phyloP scores from a whole-genome alignment of 2,797 vertebrate genomes.

The Mallotus villosus region DNA sequence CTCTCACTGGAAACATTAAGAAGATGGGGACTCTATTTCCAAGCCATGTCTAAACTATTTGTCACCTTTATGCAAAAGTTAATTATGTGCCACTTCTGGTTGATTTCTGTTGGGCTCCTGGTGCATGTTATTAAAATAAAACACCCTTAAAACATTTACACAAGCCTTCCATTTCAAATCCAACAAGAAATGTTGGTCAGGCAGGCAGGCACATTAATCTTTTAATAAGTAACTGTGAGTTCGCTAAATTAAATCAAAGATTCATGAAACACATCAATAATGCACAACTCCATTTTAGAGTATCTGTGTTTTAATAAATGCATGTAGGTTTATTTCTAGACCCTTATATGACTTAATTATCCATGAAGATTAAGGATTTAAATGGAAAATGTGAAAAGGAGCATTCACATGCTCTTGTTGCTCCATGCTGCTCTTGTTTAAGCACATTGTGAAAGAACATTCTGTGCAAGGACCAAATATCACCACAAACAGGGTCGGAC shows the following conservation, averaged over 20 bases:
- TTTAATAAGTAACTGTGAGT: conserved; percentile 58
- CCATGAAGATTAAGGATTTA: not conserved
- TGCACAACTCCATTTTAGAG: conserved; percentile 55
- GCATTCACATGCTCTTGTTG: not conserved
- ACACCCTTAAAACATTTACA: conserved; percentile 34
- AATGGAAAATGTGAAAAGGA: not conserved
- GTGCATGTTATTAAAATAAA: conserved; percentile 51
- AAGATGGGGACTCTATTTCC: conserved; percentile 25
- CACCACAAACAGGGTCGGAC: too few relatives aligned
- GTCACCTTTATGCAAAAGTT: conserved; percentile 16
- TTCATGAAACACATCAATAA: conserved; percentile 64
- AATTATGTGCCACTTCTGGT: conserved; percentile 39
- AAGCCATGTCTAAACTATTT: conserved; percentile 32
- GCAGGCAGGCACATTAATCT: conserved; percentile 52
- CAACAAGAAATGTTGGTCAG: conserved; percentile 25
- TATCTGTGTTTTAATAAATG: conserved; percentile 47
- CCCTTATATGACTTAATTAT: not conserved
- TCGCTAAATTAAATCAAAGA: conserved; percentile 62
- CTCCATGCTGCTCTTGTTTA: not conserved
- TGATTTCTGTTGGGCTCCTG: too few relatives aligned
- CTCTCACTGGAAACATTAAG: conserved; percentile 37
- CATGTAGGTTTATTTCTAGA: conserved; percentile 30
- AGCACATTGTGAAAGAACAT: too few relatives aligned
- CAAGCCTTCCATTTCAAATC: conserved; percentile 36
- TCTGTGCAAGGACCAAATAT: too few relatives aligned